Evolutionary conservation across 35 echinoderm and acorn worm species (phyloP).

Genomic region (Chiridota heheva): DNA sequence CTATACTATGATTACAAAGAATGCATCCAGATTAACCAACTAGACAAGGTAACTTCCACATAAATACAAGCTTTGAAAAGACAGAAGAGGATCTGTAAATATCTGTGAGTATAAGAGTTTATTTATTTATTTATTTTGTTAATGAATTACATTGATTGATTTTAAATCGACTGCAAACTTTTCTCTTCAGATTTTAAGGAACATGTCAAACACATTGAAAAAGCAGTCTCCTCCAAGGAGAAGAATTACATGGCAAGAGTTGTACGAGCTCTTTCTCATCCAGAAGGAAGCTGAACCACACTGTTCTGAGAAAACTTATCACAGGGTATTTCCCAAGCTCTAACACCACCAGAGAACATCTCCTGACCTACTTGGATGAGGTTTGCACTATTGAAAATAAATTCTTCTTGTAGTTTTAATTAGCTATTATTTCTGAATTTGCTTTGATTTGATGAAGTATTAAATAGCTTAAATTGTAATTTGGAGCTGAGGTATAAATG

Average conservation of each 20-base stretch:
- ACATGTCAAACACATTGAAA: conserved; percentile 99
- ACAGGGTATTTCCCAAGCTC: conserved; percentile 71
- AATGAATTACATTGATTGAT: background rate
- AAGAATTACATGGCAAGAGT: conserved; percentile 94
- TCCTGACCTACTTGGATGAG: conserved; percentile 89
- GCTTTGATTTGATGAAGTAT: too few species aligned
- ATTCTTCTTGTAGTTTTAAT: background rate
- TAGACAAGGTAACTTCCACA: background rate
- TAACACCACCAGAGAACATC: conserved; percentile 58
- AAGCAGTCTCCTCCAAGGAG: conserved; percentile 93
- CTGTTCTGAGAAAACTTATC: conserved; percentile 88
- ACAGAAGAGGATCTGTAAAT: background rate
- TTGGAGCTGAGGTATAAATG: too few species aligned
- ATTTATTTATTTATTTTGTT: background rate
- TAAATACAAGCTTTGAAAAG: background rate
- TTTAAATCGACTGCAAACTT: background rate
- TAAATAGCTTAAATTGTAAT: too few species aligned
- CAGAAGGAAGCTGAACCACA: conserved; percentile 83
- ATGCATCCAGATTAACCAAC: background rate
- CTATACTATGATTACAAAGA: background rate
- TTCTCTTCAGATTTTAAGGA: conserved; percentile 89
- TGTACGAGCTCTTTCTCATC: conserved; percentile 79
- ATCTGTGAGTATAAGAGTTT: background rate
- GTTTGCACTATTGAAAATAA: conserved; percentile 24
- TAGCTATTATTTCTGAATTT: too few species aligned